Base-by-base conservation (phyloP, 1,140 invertebrate species). In the Parasteatoda tepidariorum region DNA sequence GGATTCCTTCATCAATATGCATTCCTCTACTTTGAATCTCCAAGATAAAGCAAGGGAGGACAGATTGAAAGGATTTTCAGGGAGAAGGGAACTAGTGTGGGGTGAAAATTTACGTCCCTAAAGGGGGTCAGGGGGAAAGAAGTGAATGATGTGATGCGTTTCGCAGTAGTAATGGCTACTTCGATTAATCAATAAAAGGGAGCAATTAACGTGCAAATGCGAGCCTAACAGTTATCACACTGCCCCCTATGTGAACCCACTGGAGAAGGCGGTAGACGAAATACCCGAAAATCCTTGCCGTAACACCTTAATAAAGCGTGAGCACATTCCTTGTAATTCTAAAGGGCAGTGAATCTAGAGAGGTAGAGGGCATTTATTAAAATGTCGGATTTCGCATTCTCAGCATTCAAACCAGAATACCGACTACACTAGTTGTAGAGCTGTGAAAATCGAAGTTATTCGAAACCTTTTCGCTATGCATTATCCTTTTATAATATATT, bases 131-230 rank as follows among this genome's bases (percentile, higher is more conserved):
- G 64, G 6, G 64, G n/a, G n/a, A n/a, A n/a, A 11, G 24, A 18
- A 22, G 18, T 68, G 76, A 79, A 34, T 79, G 67, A 79, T 79
- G 76, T 62, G 76, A 64, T 79, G 76, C 76, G 64, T 67, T 79
- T 79, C 76, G 62, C 64, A 68, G 76, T 79, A 41, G 64, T 79
- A 79, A 79, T 79, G 76, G 76, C 62, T 57, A 64, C 76, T 79
- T 67, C 76, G 62, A 79, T 79, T 79, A 79, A 79, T 79, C 76
- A 79, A 79, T 79, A 79, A 41, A 28, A 68, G 3, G 62, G 41
- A 57, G 76, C 76, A 79, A 79, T 79, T 79, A 79, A 79, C 64
- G 76, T 67, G 64, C 76, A 79, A 79, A 79, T 79, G 76, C 64
- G n/a, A n/a, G n/a, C n/a, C n/a, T n/a, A n/a, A n/a, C n/a, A n/a